Evolutionary conservation across 1,140 invertebrate species (phyloP), one percentile per base, ranked within the genome.

Genomic region (Diachasmimorpha longicaudata): DNA sequence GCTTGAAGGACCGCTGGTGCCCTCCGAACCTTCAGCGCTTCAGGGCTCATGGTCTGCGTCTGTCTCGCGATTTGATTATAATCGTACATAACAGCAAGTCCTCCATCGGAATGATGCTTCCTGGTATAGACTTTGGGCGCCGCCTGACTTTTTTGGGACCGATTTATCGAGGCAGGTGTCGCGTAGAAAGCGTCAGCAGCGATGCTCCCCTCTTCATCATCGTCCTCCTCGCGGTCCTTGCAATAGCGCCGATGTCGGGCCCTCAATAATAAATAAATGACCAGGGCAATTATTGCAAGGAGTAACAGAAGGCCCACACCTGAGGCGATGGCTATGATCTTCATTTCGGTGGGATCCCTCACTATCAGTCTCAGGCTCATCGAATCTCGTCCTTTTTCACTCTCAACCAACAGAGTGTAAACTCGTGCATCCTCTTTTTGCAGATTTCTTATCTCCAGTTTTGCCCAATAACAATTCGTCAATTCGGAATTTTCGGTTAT

Each of bases 401-500:
- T 89, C 75, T 88, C 84, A 5, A 89, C 85, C 36, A 87, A 73
- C 0, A 89, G 77, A n/a, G 83, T 89, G 71, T 89, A 89, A 1
- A 86, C 77, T 0, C 88, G 79, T 0, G 84, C 83, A 37, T 89
- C 88, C 55, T 88, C 87, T 37, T 82, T 86, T 36, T 84, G 85
- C 4, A 89, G 70, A 77, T 88, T 82, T 16, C 86, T 86, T 74
- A 89, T 88, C 52, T 88, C 83, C 4, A 89, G 76, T 58, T 88
- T 87, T 6, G 87, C 87, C 86, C 86, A 89, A 69, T 87, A 89
- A 58, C 88, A 89, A 76, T 88, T 87, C 0, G 85, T 88, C 67
- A 82, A 78, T 76, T 85, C 82, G 21, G 87, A 84, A 71, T 86
- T 85, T 70, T 89, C 86, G 13, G 81, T 77, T 63, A 89, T 86